These are phyloP conservation scores for Leptinotarsa lineolata DNA, from an alignment of 1,140 invertebrate species.

Conservation along the genomic window DNA sequence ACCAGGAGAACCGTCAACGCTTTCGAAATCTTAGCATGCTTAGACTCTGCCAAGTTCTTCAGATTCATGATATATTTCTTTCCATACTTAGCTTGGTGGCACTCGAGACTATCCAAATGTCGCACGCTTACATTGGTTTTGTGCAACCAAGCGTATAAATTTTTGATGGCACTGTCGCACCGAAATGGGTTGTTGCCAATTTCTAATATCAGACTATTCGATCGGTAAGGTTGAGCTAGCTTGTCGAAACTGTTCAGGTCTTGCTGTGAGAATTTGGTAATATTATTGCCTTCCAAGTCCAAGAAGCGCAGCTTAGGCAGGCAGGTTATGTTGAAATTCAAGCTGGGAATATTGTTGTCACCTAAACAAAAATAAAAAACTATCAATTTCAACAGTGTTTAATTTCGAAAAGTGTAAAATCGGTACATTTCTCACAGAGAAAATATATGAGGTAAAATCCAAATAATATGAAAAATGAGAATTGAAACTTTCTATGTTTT, in stretches of 20 bases:
- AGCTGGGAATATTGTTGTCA: slow-evolving; percentile 65
- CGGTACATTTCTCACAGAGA: too few species aligned
- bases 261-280: slow-evolving; percentile 62
- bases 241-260: slow-evolving; percentile 67
- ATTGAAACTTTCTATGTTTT: too few species aligned
- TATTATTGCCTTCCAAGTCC: slow-evolving; percentile 73
- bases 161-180: slow-evolving; percentile 68
- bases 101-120: slow-evolving; percentile 63
- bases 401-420: too few species aligned
- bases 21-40: slow-evolving; percentile 52
- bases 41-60: slow-evolving; percentile 54
- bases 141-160: slow-evolving; percentile 68
- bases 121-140: slow-evolving; percentile 66
- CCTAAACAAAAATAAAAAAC: slow-evolving; percentile 56
- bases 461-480: too few species aligned
- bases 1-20: slow-evolving; percentile 62
- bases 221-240: slow-evolving; percentile 57
- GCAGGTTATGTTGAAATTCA: slow-evolving; percentile 73
- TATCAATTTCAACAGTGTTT: too few species aligned
- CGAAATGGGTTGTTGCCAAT: slow-evolving; percentile 70
- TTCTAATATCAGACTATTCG: slow-evolving; percentile 67
- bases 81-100: slow-evolving; percentile 53
- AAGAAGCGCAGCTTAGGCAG: slow-evolving; percentile 69
- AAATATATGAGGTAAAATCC: too few species aligned
- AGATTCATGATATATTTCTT: slow-evolving; percentile 54